These are phyloP conservation scores for Lepidothrix coronata DNA, from an alignment of 2,113 vertebrate species.

Conservation along the genomic window DNA sequence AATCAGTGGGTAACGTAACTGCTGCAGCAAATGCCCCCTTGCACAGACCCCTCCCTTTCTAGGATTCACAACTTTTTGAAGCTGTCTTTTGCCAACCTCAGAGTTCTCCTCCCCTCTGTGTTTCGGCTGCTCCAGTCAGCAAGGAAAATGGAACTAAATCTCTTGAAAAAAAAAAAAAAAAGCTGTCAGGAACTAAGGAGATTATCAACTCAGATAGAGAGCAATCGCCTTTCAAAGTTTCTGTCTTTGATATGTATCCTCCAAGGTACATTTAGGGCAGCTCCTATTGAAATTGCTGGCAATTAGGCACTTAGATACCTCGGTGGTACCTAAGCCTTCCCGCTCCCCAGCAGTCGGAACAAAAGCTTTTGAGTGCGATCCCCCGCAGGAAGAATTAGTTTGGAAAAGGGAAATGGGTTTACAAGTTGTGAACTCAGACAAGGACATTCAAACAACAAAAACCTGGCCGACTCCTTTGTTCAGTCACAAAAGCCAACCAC, in stretches of 20 bases:
- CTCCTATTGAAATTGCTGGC: not conserved
- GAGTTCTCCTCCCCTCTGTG: not conserved
- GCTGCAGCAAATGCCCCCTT: not conserved
- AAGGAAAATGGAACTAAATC: not conserved
- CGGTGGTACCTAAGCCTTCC: not conserved
- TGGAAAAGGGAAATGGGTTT: constrained; percentile 41
- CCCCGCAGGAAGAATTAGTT: constrained; percentile 9
- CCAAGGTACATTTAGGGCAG: not conserved
- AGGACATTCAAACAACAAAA: constrained; percentile 1
- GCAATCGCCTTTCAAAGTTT: not conserved
- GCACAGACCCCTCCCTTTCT: not conserved
- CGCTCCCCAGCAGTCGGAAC: not conserved
- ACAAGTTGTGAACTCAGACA: constrained; percentile 36
- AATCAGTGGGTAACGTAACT: not conserved
- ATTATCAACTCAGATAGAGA: not conserved
- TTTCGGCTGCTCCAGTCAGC: not conserved
- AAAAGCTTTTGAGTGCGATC: not conserved
- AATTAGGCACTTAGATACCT: constrained; percentile 1
- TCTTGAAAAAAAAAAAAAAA: not conserved
- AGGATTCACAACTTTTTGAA: not conserved
- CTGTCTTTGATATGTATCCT: constrained; percentile 19
- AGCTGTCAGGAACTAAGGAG: not conserved
- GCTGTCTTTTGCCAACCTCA: not conserved
- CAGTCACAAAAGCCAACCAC: constrained; percentile 19
- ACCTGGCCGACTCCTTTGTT: constrained; percentile 1